These are phyloP conservation scores for Pseudolycoriella hygida DNA, from an alignment of 2,888 invertebrate species.

Conservation along the genomic window DNA sequence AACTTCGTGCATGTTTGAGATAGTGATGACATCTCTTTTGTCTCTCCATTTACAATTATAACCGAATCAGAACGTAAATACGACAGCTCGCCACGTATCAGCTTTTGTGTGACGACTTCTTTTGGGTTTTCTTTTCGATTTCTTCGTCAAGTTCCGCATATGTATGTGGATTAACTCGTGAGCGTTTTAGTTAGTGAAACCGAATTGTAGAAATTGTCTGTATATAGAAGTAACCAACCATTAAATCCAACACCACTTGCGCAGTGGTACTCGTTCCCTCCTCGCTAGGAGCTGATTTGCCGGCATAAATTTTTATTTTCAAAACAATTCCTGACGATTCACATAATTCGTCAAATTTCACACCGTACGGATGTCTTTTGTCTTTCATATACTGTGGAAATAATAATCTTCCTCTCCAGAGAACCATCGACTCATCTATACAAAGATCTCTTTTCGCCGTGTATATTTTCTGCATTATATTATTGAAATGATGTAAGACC, in stretches of 20 bases:
- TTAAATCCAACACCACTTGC: constrained; percentile 14
- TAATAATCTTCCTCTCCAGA: constrained; percentile 8
- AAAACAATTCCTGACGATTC: constrained; percentile 13
- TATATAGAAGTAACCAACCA: constrained; percentile 16
- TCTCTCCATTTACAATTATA: constrained; percentile 13
- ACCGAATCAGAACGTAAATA: constrained; percentile 10
- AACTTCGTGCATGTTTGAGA: no score
- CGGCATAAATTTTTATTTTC: constrained; percentile 13
- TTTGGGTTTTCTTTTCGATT: constrained; percentile 13
- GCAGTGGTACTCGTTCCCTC: constrained; percentile 12
- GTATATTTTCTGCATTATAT: no score
- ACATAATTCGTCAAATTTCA: constrained; percentile 14
- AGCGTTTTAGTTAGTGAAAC: constrained; percentile 12
- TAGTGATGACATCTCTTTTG: constrained; percentile 7
- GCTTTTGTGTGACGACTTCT: constrained; percentile 6
- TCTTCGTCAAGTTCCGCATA: constrained; percentile 13
- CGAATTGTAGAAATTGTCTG: constrained; percentile 16
- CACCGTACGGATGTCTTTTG: constrained; percentile 14
- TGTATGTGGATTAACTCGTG: constrained; percentile 12
- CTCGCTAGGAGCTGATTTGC: constrained; percentile 4
- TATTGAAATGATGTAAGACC: no score
- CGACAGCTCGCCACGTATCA: constrained; percentile 11
- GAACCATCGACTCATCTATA: constrained; percentile 13
- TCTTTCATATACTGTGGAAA: constrained; percentile 6
- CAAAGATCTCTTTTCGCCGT: no score